Percentiles rank a stretch among this genome's conserved stretches.
These are phyloP conservation scores for Drymodes brunneopygia DNA, from an alignment of 2,113 vertebrate genomes.

Conservation along the genomic window DNA sequence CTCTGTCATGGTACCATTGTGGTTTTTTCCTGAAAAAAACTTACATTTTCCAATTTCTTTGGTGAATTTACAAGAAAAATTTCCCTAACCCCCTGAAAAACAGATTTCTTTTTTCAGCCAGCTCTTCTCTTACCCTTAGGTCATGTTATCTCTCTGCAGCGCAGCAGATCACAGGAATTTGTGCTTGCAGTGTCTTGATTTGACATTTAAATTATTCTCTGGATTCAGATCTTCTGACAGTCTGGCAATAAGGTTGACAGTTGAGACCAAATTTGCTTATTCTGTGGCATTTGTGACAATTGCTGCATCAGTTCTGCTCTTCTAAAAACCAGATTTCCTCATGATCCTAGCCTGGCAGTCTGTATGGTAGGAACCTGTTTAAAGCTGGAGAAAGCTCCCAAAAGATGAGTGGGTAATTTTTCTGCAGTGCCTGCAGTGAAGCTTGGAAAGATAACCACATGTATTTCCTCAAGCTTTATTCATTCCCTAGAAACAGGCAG, in stretches of 20 bases:
- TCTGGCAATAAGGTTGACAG: conserved; percentile 41
- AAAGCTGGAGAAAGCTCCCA: background rate
- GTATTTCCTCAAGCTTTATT: background rate
- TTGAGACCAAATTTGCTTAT: conserved; percentile 41
- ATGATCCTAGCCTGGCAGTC: background rate
- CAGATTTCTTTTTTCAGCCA: background rate
- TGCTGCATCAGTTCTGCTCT: background rate
- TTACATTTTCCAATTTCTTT: background rate
- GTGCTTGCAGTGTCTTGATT: conserved; percentile 28
- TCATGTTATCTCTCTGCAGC: background rate
- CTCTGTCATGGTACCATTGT: background rate
- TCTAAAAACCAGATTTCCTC: conserved; percentile 29
- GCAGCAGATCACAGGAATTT: background rate
- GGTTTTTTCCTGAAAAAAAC: background rate
- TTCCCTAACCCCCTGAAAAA: background rate
- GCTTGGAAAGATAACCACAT: background rate
- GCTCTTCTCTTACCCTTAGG: conserved; percentile 22
- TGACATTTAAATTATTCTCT: conserved; percentile 62
- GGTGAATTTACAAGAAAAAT: background rate
- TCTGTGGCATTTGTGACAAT: conserved; percentile 48
- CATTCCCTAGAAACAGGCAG: background rate
- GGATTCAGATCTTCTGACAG: conserved; percentile 50
- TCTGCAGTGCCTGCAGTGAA: background rate
- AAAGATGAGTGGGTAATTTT: background rate
- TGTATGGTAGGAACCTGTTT: background rate